Percentiles rank a stretch among this genome's conserved stretches.
Conservation (phyloP, 2,888 invertebrate species). For the Drosophila formosana region DNA sequence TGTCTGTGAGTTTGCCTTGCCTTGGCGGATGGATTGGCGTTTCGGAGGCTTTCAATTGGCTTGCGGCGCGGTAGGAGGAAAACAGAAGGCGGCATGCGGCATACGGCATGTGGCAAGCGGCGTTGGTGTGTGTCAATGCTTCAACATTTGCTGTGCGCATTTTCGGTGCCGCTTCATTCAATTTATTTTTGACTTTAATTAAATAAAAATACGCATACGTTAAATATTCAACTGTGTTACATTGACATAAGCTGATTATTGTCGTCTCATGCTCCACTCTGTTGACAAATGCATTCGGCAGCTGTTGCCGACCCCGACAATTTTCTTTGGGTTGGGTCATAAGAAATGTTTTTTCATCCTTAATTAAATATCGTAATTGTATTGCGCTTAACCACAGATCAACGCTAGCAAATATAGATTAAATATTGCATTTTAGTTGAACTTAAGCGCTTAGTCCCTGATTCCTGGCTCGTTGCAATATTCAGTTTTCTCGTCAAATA, state of each 20-base stretch:
- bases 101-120: not conserved
- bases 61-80: constrained; percentile 22
- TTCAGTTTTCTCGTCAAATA: not conserved
- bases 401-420: not conserved
- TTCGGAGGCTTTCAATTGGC: constrained; percentile 58
- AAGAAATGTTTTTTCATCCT: not conserved
- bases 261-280: constrained; percentile 16
- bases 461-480: not conserved
- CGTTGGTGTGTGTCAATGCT: constrained; percentile 37
- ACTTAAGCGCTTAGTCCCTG: not conserved
- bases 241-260: constrained; percentile 65
- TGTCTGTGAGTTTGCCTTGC: constrained; percentile 60
- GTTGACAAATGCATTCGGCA: constrained; percentile 20
- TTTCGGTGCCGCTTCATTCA: constrained; percentile 56
- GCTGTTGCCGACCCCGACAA: constrained; percentile 13
- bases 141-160: constrained; percentile 59
- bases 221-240: constrained; percentile 27
- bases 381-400: not conserved
- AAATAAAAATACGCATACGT: constrained; percentile 74
- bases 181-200: constrained; percentile 74
- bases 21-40: constrained; percentile 50
- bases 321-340: not conserved
- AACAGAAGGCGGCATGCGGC: constrained; percentile 18
- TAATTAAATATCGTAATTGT: constrained; percentile 6
- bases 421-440: constrained; percentile 1